A percentile compares a stretch with the other conserved stretches of the same genome.
phyloP scores from a whole-genome alignment of 1,140 invertebrate genomes.

The Zaprionus ornatus region DNA sequence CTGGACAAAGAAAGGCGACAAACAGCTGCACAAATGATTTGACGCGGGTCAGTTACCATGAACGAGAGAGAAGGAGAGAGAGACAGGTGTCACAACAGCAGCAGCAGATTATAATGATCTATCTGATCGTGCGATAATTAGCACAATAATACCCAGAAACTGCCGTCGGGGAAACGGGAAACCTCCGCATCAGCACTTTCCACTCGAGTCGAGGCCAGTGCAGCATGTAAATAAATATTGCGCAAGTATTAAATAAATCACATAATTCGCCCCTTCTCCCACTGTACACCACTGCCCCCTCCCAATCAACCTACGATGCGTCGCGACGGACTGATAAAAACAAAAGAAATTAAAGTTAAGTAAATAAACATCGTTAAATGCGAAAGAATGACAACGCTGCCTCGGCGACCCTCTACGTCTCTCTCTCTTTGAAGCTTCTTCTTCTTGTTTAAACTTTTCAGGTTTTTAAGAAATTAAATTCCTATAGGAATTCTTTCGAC shows the following conservation, averaged over 20 bases:
- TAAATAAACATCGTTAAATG: constrained; percentile 9
- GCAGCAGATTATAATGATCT: constrained; percentile 3
- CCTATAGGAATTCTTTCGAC: too few relatives aligned
- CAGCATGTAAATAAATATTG: constrained; percentile 37
- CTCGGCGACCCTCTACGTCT: neutral
- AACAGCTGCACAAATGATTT: constrained; percentile 60
- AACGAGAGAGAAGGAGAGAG: neutral
- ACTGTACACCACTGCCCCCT: too few relatives aligned
- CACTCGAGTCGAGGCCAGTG: neutral
- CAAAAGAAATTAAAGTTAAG: constrained; percentile 6
- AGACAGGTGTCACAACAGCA: constrained; percentile 19
- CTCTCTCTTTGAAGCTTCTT: neutral
- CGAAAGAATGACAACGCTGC: constrained; percentile 13
- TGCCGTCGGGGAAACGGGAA: constrained; percentile 11
- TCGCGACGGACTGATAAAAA: too few relatives aligned
- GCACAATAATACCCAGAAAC: constrained; percentile 7
- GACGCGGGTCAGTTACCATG: constrained; percentile 10
- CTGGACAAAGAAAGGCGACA: constrained; percentile 43
- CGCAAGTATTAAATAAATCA: constrained; percentile 29
- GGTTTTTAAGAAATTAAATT: neutral
- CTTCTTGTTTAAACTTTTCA: neutral
- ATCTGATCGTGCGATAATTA: constrained; percentile 11
- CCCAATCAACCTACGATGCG: too few relatives aligned
- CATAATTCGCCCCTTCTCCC: neutral
- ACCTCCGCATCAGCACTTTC: constrained; percentile 32